Evolutionary conservation across 2,888 invertebrate genomes (phyloP), one percentile per base, ranked within the genome.

Genomic region (Cepaea hortensis): DNA sequence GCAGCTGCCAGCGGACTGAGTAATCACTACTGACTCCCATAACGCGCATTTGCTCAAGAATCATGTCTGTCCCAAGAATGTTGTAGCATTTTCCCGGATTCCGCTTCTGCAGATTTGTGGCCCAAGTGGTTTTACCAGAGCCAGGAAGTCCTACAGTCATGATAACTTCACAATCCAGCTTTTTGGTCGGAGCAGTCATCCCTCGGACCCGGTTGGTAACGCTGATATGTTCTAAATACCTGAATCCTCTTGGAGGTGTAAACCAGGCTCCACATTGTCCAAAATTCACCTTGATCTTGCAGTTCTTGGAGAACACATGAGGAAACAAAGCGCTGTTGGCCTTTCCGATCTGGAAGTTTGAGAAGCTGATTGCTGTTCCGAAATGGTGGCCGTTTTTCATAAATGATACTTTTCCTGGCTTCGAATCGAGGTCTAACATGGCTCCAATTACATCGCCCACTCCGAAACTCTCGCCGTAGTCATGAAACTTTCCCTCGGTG

Each of bases 121-220:
- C 97, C 98, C 98, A 99, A 91, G 96, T 95, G 0, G 98, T 97
- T 95, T 99, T 99, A 89, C 99, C 98, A 15, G 97, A 95, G 72
- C 97, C 98, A 0, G 98, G 98, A 93, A 99, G 95, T 62, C 99
- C 99, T 90, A 98, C 97, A 96, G 98, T 96, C 95, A 98, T 96
- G 88, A 98, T 90, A 83, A 93, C 93, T 91, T 94, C 93, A 90
- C 93, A 94, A 68, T 94, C 93, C 11, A 55, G 55, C 79, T 93
- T 93, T 46, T 95, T 95, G 85, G 96, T 96, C 3, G 97, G 97
- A 85, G 96, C 95, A 84, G 95, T 94, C 23, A 96, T 96, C 0
- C 97, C 98, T n/a, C 95, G 92, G 75, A 96, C 95, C 90, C 96
- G 95, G 15, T 96, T 95, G 23, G 88, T 84, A 85, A 90, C 72